A percentile compares a stretch with the other conserved stretches of the same genome.
These are phyloP conservation scores for Lophura nycthemera DNA, from an alignment of 2,113 vertebrate genomes.

Conservation along the genomic window DNA sequence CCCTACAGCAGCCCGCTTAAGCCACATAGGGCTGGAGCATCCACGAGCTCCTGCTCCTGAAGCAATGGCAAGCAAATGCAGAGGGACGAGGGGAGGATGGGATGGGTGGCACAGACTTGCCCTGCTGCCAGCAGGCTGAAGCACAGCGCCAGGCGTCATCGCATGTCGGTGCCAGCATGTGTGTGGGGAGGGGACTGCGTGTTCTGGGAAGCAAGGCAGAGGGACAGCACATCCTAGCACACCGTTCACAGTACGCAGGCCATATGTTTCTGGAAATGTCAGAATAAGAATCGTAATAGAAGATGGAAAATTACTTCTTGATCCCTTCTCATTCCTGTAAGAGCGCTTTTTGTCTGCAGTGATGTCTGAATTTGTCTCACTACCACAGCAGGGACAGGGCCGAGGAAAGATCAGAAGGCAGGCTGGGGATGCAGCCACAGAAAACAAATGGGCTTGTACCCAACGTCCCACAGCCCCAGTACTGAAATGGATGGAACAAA, in stretches of 20 bases:
- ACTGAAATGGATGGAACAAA: not conserved
- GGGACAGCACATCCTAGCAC: constrained; percentile 62
- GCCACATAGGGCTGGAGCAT: rapidly evolving
- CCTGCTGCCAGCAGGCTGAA: not conserved
- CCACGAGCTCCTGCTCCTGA: not conserved
- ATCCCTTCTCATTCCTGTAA: not conserved
- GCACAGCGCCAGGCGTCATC: not conserved
- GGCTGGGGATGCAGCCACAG: not conserved
- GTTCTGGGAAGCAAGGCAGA: constrained; percentile 40
- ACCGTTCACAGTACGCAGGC: not conserved
- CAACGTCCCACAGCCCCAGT: not conserved
- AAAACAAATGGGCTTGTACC: not conserved
- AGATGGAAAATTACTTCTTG: constrained; percentile 38
- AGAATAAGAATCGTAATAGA: constrained; percentile 38
- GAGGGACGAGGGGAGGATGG: not conserved
- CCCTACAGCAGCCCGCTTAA: not conserved
- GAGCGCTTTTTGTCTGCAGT: not conserved
- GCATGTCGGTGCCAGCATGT: constrained; percentile 13
- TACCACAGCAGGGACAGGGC: not conserved
- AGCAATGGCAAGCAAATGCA: not conserved
- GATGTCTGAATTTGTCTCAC: not conserved
- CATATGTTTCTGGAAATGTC: constrained; percentile 71
- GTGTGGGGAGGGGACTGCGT: constrained; percentile 41
- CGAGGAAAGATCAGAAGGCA: not conserved
- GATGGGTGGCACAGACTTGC: not conserved